phyloP scores from a whole-genome alignment of 2,888 invertebrate species.

The Coenonympha arcania region DNA sequence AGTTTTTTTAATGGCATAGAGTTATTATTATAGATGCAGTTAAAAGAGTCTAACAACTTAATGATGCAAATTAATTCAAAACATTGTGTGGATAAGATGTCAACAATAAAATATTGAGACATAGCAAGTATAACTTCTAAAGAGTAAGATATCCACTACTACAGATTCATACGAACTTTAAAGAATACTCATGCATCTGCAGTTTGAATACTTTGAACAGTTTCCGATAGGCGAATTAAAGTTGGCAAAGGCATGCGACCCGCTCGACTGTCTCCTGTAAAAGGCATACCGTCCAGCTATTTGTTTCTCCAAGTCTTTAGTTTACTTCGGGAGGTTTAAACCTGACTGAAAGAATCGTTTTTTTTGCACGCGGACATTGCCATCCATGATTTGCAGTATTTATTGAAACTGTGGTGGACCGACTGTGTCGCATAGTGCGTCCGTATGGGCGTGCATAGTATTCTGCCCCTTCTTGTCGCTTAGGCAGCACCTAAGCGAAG shows the following conservation, averaged over 20 bases:
- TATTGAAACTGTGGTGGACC: no score
- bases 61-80: no score
- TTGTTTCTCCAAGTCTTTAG: conserved; percentile 58
- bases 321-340: conserved; percentile 48
- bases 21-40: no score
- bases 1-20: no score
- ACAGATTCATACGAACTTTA: conserved; percentile 7
- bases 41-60: no score
- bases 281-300: conserved; percentile 50
- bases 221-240: conserved; percentile 40
- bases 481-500: no score
- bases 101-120: no score
- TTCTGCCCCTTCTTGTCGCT: no score
- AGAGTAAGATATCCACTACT: not conserved
- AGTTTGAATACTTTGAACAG: conserved; percentile 17
- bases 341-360: conserved; percentile 43
- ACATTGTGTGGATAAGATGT: no score
- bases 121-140: not conserved
- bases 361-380: not conserved
- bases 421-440: no score
- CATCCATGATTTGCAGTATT: conserved; percentile 1
- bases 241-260: conserved; percentile 40
- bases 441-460: no score
- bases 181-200: conserved; percentile 20
- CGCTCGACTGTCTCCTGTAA: conserved; percentile 25